Conservation (phyloP, 2,113 vertebrate genomes). For the Hippocampus zosterae region DNA sequence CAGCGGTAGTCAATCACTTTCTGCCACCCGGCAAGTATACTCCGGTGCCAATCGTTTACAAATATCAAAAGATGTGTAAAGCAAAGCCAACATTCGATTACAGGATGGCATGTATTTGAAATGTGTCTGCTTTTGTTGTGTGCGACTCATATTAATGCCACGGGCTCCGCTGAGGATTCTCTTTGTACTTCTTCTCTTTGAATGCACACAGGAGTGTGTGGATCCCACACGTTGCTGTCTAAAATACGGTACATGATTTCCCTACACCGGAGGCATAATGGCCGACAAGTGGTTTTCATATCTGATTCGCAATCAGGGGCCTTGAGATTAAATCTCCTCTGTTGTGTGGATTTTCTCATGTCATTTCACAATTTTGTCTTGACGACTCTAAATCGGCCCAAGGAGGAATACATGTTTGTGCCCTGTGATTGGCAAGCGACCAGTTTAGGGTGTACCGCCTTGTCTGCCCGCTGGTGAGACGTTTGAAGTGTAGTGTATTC, state of each 20-base stretch:
- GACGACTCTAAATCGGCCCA: too few species aligned
- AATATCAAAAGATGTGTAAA: not conserved
- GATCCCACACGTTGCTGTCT: conserved; percentile 20
- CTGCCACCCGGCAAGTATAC: not conserved
- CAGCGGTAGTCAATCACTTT: not conserved
- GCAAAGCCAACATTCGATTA: not conserved
- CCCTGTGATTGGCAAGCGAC: not conserved
- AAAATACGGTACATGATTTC: conserved; percentile 30
- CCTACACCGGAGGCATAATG: conserved; percentile 15
- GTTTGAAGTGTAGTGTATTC: not conserved
- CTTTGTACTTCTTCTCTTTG: conserved; percentile 44
- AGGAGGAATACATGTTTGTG: not conserved
- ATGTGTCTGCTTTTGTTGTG: conserved; percentile 2
- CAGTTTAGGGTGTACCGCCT: not conserved
- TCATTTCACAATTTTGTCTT: too few species aligned
- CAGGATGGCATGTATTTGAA: conserved; percentile 3
- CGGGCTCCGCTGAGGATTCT: conserved; percentile 10
- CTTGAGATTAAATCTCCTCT: not conserved
- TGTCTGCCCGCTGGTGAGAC: not conserved
- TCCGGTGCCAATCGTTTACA: not conserved
- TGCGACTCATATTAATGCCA: conserved; percentile 12
- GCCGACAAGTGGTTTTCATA: not conserved
- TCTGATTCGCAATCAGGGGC: not conserved
- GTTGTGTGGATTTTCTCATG: too few species aligned
- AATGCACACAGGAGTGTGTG: conserved; percentile 20